Base-by-base conservation (phyloP, 1,140 invertebrate genomes). In the Lordiphosa collinella region DNA sequence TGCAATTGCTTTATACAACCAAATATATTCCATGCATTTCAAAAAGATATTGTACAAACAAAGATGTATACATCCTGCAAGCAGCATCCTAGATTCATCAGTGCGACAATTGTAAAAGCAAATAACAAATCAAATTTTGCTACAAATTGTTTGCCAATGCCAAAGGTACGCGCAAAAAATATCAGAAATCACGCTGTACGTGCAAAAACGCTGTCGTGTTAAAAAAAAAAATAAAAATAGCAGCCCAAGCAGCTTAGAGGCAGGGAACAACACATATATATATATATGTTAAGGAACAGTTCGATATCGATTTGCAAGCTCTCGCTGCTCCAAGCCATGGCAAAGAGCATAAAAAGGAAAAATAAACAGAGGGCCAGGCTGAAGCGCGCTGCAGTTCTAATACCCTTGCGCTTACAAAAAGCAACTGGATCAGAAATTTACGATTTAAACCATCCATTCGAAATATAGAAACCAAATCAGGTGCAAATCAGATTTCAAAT, bases 21-120 rank as follows among this genome's bases (percentile, higher is more conserved):
- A 71, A 82, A 82, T 75, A 66, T 80, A 80, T 80, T 82, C 76
- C 76, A 80, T 80, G 76, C 76, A 80, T 80, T 60, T 31, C 71
- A 80, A 80, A 75, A 62, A 53, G 52, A 22, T 22, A 22, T 22
- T 22, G 9, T 36, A 57, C 35, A 52, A 34, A 40, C 34, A 35
- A 25, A 35, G 36, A 38, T 38, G 29, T 48, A 48, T 13, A 47
- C 36, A 44, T 22, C 12, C 37, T 22, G 32, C 59, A 46, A 18
- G 12, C 56, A 50, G 31, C 35, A 55, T 49, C 25, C 53, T 63
- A 36, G 25, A 51, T 57, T 51, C 59, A 80, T 80, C 70, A 69
- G 55, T 34, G 51, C 43, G 48, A 59, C 61, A 51, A 82, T 75
- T 68, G 66, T 37, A 35, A 70, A 51, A 34, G 51, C 71, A 80